Evolutionary conservation across 2,888 invertebrate species (phyloP).

Genomic region (Synanthedon vespiformis): DNA sequence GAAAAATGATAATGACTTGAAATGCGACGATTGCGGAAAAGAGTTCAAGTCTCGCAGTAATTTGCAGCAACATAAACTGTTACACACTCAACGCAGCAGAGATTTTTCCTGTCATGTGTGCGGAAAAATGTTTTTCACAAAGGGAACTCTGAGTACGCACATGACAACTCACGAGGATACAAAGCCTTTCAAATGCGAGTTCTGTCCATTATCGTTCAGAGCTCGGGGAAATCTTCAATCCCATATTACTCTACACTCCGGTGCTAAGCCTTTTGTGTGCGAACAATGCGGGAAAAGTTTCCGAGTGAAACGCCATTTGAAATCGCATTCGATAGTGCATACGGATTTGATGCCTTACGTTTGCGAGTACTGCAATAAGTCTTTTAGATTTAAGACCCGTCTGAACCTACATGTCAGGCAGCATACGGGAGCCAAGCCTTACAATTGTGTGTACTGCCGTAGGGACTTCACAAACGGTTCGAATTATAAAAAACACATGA

Average conservation of each 20-base stretch:
- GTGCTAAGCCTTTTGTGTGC: conserved; percentile 54
- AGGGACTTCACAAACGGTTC: conserved; percentile 62
- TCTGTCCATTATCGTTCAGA: conserved; percentile 51
- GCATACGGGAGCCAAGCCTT: conserved; percentile 61
- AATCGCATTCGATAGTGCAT: conserved; percentile 59
- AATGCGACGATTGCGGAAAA: conserved; percentile 47
- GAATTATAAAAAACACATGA: conserved; percentile 63
- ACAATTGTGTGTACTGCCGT: conserved; percentile 49
- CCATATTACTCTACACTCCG: conserved; percentile 50
- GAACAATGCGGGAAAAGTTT: conserved; percentile 62
- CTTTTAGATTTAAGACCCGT: conserved; percentile 55
- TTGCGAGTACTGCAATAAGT: conserved; percentile 55
- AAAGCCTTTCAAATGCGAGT: conserved; percentile 55
- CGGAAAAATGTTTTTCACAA: conserved; percentile 62
- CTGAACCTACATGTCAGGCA: conserved; percentile 54
- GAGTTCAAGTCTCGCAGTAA: conserved; percentile 53
- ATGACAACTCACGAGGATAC: conserved; percentile 52
- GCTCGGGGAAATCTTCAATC: conserved; percentile 52
- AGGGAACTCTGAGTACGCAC: conserved; percentile 53
- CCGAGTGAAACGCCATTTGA: conserved; percentile 52
- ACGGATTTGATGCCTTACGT: conserved; percentile 56
- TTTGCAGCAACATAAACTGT: conserved; percentile 42
- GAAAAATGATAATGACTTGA: conserved; percentile 25
- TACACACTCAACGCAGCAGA: conserved; percentile 55
- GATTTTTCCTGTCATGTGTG: conserved; percentile 58